Evolutionary conservation across 2,797 vertebrate genomes (phyloP).

Genomic region (Syncerus caffer): DNA sequence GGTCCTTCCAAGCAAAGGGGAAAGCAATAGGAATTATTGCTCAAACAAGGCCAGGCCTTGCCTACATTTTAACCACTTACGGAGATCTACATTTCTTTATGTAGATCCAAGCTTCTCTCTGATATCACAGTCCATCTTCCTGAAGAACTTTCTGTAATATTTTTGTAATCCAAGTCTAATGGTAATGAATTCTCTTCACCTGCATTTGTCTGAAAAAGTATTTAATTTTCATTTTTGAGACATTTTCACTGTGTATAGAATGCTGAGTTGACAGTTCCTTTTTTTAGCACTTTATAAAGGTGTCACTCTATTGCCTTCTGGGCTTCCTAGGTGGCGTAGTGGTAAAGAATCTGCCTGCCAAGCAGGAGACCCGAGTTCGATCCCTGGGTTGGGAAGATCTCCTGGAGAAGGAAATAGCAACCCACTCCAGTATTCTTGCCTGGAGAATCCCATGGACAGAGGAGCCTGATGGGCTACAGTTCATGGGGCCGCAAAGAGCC

Average conservation of each 20-base stretch:
- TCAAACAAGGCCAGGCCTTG: neutral
- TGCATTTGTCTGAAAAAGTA: neutral
- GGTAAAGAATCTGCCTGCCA: neutral
- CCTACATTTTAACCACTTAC: neutral
- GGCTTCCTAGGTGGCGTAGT: neutral
- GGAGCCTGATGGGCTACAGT: neutral
- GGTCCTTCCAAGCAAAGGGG: neutral
- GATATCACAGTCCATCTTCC: neutral
- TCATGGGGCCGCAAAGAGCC: neutral
- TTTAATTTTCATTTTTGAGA: neutral
- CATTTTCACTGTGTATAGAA: neutral
- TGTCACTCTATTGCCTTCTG: neutral
- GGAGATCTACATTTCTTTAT: neutral
- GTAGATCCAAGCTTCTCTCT: neutral
- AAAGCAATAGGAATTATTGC: neutral
- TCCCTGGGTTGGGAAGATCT: neutral
- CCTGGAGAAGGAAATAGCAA: neutral
- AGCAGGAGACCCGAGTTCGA: rapidly evolving
- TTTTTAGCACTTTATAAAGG: neutral
- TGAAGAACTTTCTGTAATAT: neutral
- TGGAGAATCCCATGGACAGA: neutral
- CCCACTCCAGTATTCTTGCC: neutral
- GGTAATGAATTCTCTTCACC: neutral
- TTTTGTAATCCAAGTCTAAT: neutral
- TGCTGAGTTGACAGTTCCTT: neutral